Base-by-base conservation (phyloP, 2,888 invertebrate genomes). In the Synanthedon tipuliformis region DNA sequence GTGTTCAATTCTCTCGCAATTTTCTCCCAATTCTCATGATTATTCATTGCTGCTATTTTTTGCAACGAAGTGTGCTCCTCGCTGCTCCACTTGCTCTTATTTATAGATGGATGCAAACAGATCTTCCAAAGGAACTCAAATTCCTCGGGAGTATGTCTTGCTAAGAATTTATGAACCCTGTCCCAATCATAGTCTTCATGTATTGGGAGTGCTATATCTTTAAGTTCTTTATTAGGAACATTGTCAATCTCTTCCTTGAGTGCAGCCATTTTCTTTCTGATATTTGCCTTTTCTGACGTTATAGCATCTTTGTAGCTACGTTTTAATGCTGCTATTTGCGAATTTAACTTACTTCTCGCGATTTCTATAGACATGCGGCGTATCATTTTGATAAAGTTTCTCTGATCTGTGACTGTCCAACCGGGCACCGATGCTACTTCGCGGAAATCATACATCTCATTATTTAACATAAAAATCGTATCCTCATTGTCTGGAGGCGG, bases 71-170 rank as follows among this genome's bases (percentile, higher is more conserved):
- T 52, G 53, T 81, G 79, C 56, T 87, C 86, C 50, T 49, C 15
- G 57, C 67, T 72, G 8, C 59, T 64, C 87, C 86, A 87, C 45
- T 53, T 58, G 16, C 53, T 66, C 66, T 66, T 93, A 58, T 90
- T 93, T 13, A 94, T 86, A 13, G 85, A 73, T 0, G 94, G 94
- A 69, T 92, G 92, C 50, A 94, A 70, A 65, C 90, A 92, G 18
- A 91, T 82, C 55, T 90, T 89, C 94, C 94, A 95, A 68, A 94
- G 89, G 0, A 91, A 87, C 61, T 88, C 78, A 66, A 93, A 94
- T 65, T 93, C 93, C 10, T 81, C 77, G 0, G 90, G 76, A 0
- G 88, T 86, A 63, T 93, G 93, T n/a, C 90, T 88, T 56, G 87
- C 84, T 5, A 89, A 57, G 18, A 68, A 67, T 4, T 73, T 73